These are phyloP conservation scores for Xanthorhoe spadicearia DNA, from an alignment of 2,888 invertebrate genomes.

Conservation along the genomic window DNA sequence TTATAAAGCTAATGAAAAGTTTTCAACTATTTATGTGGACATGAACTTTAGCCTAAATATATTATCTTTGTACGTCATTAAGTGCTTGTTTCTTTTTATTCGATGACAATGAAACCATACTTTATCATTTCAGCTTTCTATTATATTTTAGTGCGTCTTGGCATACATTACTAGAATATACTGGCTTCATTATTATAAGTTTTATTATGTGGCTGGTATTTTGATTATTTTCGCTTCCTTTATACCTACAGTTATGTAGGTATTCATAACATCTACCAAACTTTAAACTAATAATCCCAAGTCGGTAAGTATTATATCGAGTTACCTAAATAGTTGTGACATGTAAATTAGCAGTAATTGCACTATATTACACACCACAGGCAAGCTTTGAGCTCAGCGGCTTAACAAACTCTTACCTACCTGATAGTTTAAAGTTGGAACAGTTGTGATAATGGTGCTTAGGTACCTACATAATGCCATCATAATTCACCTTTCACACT, in stretches of 20 bases:
- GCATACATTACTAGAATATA: no score
- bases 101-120: no score
- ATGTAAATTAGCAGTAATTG: conserved; percentile 44
- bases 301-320: conserved; percentile 28
- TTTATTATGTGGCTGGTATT: no score
- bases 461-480: no score
- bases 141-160: neutral
- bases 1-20: neutral
- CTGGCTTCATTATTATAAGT: no score
- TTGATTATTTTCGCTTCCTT: no score
- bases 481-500: no score
- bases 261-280: neutral
- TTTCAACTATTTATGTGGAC: neutral
- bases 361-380: conserved; percentile 38
- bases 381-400: conserved; percentile 43
- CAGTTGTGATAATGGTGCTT: conserved; percentile 20
- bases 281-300: neutral
- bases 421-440: conserved; percentile 21
- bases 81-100: neutral
- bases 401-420: conserved; percentile 40
- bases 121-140: neutral
- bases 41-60: neutral
- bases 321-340: conserved; percentile 28
- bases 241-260: neutral
- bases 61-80: neutral